These are phyloP conservation scores for Sycophila texana DNA, from an alignment of 2,888 invertebrate species.

Conservation along the genomic window DNA sequence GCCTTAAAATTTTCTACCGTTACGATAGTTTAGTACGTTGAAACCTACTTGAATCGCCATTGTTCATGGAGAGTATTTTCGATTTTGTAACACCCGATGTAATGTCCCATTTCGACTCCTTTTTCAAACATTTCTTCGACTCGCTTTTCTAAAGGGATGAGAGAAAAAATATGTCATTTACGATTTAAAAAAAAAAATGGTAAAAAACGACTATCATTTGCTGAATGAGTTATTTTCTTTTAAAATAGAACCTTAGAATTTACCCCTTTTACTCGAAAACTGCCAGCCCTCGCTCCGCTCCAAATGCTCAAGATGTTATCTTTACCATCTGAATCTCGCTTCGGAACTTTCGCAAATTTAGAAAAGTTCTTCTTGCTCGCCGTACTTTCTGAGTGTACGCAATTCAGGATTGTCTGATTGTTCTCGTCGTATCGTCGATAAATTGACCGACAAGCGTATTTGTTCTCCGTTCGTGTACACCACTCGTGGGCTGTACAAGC, in stretches of 20 bases:
- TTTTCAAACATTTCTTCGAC: slow-evolving; percentile 11
- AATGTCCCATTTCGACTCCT: slow-evolving; percentile 15
- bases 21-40: background rate
- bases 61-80: slow-evolving; percentile 49
- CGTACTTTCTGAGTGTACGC: no score
- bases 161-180: background rate
- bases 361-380: no score
- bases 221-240: background rate
- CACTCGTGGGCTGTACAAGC: background rate
- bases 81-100: background rate
- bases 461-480: background rate
- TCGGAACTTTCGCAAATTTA: slow-evolving; percentile 15
- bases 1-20: no score
- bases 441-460: background rate
- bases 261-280: slow-evolving; percentile 63
- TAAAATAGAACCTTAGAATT: background rate
- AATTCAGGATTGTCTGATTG: slow-evolving; percentile 9
- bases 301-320: slow-evolving; percentile 66
- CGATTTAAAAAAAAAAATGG: no score
- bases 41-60: slow-evolving; percentile 67
- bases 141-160: slow-evolving; percentile 23
- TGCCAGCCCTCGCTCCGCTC: slow-evolving; percentile 61
- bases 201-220: no score
- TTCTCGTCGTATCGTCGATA: slow-evolving; percentile 3
- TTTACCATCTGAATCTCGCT: slow-evolving; percentile 58